Base-by-base conservation (phyloP, 1,140 invertebrate genomes). In the Panagrolaimus sp. region DNA sequence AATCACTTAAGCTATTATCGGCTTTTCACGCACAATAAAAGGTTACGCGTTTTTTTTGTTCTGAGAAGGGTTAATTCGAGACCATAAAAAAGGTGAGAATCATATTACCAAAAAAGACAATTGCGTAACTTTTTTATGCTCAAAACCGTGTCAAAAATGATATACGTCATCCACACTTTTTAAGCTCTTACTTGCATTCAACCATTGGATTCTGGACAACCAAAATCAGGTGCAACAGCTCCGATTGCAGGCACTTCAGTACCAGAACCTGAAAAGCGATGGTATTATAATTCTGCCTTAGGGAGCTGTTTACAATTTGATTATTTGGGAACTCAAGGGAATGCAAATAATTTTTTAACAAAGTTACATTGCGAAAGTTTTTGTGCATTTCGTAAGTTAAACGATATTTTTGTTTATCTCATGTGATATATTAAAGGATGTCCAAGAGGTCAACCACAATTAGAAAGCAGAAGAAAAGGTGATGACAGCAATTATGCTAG, bases 261-360 rank as follows among this genome's bases (percentile, higher is more conserved):
- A 48, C 45, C 8, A 20, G 31, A 70, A 43, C 68, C 69, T 44
- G 65, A 70, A 9, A 63, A 72, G 46, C 46, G 76, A 51, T 78
- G 70, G 69, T 78, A 70, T 57, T 78, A 70, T 64, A 72, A 78
- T 63, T 63, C 70, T 16, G 71, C 51, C 13, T 61, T 65, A 7
- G 66, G 68, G 16, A 67, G 23, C 5, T 78, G 76, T 66, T 20
- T 20, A n/a, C 66, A 62, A 31, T 78, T 78, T 62, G 61, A 75
- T 20, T 78, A 64, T 63, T 31, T 65, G 13, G 76, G 76, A 43
- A 20, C 68, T 51, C 67, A 63, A 13, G 75, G 76, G 0, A 77
- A 74, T 67, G 69, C 75, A 16, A 77, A 77, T 23, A 67, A 77
- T 25, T 77, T 77, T 63, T 45, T 72, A 47, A 78, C 75, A 9